These are phyloP conservation scores for Rhabdomys dilectus DNA, from an alignment of 2,113 vertebrate species.

Conservation along the genomic window DNA sequence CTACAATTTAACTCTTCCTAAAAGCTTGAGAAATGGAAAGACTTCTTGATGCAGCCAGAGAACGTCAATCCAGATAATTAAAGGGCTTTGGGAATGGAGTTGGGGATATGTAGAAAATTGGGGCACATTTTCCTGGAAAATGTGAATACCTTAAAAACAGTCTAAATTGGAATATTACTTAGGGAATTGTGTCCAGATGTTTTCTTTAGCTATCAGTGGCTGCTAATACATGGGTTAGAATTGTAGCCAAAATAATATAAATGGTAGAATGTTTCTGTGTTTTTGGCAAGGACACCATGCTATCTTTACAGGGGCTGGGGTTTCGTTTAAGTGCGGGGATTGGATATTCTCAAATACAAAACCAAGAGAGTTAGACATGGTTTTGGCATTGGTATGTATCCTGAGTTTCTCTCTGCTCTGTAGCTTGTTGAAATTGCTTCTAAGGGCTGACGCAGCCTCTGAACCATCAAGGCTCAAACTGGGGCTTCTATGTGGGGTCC, in stretches of 20 bases:
- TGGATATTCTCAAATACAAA: slow-evolving; percentile 58
- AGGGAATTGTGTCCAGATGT: slow-evolving; percentile 73
- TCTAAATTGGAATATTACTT: slow-evolving; percentile 62
- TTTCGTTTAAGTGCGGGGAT: slow-evolving; percentile 66
- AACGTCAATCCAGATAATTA: slow-evolving; percentile 58
- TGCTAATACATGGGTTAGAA: slow-evolving; percentile 44
- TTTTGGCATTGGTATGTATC: slow-evolving; percentile 32
- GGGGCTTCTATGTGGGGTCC: background rate
- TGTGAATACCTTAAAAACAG: slow-evolving; percentile 67
- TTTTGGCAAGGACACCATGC: slow-evolving; percentile 55
- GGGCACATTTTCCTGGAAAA: slow-evolving; percentile 73
- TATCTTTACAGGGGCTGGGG: slow-evolving; percentile 40
- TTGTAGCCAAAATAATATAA: slow-evolving; percentile 68
- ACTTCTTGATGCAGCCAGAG: slow-evolving; percentile 52
- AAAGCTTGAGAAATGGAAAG: slow-evolving; percentile 69
- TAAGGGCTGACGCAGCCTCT: background rate
- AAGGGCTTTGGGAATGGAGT: slow-evolving; percentile 54
- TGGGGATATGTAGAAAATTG: slow-evolving; percentile 51
- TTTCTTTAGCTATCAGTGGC: slow-evolving; percentile 50
- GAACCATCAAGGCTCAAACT: background rate
- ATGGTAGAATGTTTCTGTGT: slow-evolving; percentile 38
- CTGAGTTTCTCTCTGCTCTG: background rate
- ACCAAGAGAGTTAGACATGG: slow-evolving; percentile 40
- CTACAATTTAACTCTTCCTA: slow-evolving; percentile 53
- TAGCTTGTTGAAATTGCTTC: background rate